phyloP scores from a whole-genome alignment of 2,113 vertebrate genomes.

The Micronycteris hirsuta region DNA sequence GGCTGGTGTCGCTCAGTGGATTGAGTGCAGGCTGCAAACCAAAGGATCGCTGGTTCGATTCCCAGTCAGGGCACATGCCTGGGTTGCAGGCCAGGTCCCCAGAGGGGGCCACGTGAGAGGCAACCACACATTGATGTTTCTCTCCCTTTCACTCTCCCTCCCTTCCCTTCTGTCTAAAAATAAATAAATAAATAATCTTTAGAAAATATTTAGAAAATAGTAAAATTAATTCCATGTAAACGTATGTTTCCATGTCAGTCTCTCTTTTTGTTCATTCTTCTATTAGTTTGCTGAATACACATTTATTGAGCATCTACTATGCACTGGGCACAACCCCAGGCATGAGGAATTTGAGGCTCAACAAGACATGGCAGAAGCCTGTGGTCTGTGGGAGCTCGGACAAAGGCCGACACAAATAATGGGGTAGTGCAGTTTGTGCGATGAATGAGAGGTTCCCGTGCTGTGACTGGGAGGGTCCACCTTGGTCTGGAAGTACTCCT shows the following conservation, averaged over 20 bases:
- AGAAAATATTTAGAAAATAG: background rate
- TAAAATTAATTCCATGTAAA: background rate
- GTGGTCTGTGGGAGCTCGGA: background rate
- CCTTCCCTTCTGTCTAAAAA: too few species aligned
- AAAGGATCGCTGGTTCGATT: too few species aligned
- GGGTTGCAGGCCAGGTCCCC: too few species aligned
- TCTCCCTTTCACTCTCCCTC: too few species aligned
- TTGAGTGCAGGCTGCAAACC: too few species aligned
- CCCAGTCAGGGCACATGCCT: too few species aligned
- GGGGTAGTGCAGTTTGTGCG: rapidly evolving
- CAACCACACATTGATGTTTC: too few species aligned
- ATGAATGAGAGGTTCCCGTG: rapidly evolving
- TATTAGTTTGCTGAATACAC: background rate
- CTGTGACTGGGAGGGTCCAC: too few species aligned
- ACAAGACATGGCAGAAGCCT: background rate
- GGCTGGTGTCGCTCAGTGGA: too few species aligned
- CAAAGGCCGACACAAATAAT: background rate
- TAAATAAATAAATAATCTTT: too few species aligned
- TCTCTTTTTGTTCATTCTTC: background rate
- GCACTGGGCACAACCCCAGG: background rate
- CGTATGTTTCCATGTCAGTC: background rate
- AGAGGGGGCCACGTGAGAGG: too few species aligned
- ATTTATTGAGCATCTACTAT: background rate
- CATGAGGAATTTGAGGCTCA: background rate
- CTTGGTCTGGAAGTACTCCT: background rate